phyloP scores from a whole-genome alignment of 2,888 invertebrate species.

The Trissoscelio sp. region DNA sequence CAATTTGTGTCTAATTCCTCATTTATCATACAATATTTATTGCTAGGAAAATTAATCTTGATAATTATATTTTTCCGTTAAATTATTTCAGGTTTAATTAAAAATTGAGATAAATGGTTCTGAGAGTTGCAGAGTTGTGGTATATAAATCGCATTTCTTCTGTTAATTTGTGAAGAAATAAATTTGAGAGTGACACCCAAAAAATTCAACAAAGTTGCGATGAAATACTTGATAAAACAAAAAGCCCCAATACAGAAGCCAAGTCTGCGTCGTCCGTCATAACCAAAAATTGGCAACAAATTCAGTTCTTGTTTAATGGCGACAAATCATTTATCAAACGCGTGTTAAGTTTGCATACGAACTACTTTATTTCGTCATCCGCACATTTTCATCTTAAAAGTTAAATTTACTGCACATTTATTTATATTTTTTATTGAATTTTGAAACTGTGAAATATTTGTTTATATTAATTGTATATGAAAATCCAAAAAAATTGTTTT shows the following conservation, averaged over 20 bases:
- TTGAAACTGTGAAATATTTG: no score
- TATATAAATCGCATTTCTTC: background rate
- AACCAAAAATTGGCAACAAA: conserved; percentile 17
- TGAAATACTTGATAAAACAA: conserved; percentile 3
- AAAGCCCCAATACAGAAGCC: conserved; percentile 7
- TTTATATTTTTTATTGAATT: no score
- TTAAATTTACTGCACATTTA: no score
- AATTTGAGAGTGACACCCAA: background rate
- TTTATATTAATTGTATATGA: no score
- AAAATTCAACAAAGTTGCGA: background rate
- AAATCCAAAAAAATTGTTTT: no score
- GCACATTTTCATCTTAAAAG: no score
- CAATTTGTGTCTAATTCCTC: no score
- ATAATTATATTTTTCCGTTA: background rate
- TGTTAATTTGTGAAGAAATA: background rate
- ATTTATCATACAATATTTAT: background rate
- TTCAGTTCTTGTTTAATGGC: conserved; percentile 12
- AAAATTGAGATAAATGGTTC: background rate
- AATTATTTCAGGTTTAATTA: background rate
- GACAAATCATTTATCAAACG: conserved; percentile 22
- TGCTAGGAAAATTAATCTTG: background rate
- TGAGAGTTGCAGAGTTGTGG: background rate
- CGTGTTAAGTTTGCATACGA: background rate
- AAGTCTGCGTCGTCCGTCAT: conserved; percentile 15
- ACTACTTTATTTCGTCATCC: background rate